phyloP scores from a whole-genome alignment of 2,888 invertebrate species.

The Frankliniella fusca region DNA sequence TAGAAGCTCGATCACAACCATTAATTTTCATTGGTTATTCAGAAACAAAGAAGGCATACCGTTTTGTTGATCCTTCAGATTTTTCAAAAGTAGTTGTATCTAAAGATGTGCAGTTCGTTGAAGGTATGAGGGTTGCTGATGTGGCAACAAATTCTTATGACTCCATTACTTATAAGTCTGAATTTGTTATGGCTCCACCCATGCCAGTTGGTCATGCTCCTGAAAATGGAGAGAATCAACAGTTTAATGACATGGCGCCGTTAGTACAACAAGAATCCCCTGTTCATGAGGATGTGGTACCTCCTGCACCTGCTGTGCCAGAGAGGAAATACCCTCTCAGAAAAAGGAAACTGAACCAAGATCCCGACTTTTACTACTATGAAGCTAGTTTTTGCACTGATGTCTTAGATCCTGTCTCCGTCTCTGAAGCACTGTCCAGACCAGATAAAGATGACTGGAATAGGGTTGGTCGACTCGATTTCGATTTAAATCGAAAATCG shows the following conservation, averaged over 20 bases:
- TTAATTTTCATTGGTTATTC: slow-evolving; percentile 31
- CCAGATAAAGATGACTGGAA: too few relatives aligned
- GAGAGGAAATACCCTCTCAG: too few relatives aligned
- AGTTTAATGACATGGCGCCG: too few relatives aligned
- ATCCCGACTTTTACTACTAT: not conserved
- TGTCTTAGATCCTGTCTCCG: not conserved
- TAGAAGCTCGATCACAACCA: slow-evolving; percentile 32
- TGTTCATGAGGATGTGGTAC: not conserved
- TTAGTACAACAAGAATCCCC: too few relatives aligned
- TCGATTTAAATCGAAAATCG: too few relatives aligned
- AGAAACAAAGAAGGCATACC: slow-evolving; percentile 27
- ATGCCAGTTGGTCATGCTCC: not conserved
- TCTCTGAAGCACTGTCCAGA: not conserved
- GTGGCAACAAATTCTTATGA: too few relatives aligned
- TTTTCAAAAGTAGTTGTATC: not conserved
- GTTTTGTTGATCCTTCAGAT: slow-evolving; percentile 3
- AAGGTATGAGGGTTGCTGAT: not conserved
- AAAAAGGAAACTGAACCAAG: slow-evolving; percentile 16
- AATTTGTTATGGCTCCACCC: too few relatives aligned
- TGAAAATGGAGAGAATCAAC: not conserved
- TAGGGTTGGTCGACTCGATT: too few relatives aligned
- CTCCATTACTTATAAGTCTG: not conserved
- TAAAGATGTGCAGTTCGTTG: not conserved
- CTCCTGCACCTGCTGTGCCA: not conserved
- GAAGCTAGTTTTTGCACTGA: not conserved